Evolutionary conservation across 2,888 invertebrate species (phyloP).

Genomic region (Pinctada fucata): DNA sequence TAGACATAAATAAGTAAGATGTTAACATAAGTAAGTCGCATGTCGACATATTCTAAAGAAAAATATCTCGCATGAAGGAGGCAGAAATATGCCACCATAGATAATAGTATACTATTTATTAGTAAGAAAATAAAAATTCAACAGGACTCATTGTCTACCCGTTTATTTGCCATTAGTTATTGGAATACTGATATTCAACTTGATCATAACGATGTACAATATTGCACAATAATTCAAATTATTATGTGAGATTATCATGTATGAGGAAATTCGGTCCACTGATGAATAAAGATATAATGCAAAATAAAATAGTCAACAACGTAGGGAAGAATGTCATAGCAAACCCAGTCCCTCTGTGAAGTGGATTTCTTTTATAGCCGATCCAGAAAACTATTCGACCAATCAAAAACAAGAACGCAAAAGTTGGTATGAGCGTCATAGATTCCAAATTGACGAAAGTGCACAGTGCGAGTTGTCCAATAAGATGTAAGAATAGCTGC

Average conservation of each 20-base stretch:
- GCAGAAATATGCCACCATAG: too few relatives aligned
- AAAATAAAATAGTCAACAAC: constrained; percentile 17
- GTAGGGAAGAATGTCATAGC: constrained; percentile 15
- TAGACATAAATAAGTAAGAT: too few relatives aligned
- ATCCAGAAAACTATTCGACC: constrained; percentile 30
- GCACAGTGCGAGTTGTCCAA: constrained; percentile 17
- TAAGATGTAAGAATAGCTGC: constrained; percentile 23
- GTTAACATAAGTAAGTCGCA: too few relatives aligned
- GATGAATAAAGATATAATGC: constrained; percentile 23
- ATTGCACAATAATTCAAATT: too few relatives aligned
- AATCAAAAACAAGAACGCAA: constrained; percentile 25
- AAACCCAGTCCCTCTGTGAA: constrained; percentile 26
- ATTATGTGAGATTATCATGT: not conserved
- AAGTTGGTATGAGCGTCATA: constrained; percentile 25
- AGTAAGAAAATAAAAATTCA: too few relatives aligned
- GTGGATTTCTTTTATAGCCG: constrained; percentile 19
- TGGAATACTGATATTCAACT: too few relatives aligned
- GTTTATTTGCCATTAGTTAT: too few relatives aligned
- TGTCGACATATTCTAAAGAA: too few relatives aligned
- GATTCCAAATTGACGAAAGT: constrained; percentile 20
- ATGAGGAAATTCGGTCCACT: constrained; percentile 10
- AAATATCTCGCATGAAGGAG: too few relatives aligned
- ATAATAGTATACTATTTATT: too few relatives aligned
- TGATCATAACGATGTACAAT: too few relatives aligned
- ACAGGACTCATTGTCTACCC: too few relatives aligned